Conservation (phyloP, 2,888 invertebrate genomes). For the Parnassius mnemosyne region DNA sequence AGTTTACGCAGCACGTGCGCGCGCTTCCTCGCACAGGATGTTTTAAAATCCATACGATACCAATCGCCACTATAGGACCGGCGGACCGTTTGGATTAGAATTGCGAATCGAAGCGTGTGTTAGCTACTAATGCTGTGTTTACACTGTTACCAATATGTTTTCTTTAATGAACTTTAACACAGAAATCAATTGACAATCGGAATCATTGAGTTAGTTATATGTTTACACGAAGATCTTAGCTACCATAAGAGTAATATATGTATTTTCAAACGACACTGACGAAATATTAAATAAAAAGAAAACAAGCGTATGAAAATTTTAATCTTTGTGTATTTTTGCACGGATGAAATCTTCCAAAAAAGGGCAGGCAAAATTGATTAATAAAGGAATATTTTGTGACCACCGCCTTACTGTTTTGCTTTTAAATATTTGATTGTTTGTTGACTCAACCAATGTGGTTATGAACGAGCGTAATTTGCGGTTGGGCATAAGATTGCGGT, state of each 20-base stretch:
- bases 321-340: too few species aligned
- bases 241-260: too few species aligned
- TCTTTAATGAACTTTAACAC: constrained; percentile 2
- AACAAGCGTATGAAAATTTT: too few species aligned
- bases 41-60: constrained; percentile 67
- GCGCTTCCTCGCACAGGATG: constrained; percentile 73
- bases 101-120: constrained; percentile 23
- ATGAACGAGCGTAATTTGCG: constrained; percentile 21
- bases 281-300: too few species aligned
- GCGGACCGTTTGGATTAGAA: constrained; percentile 16
- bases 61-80: constrained; percentile 33
- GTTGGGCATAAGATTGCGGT: constrained; percentile 21
- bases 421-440: constrained; percentile 27
- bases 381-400: constrained; percentile 10
- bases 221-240: too few species aligned
- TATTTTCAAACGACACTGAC: too few species aligned
- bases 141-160: constrained; percentile 16
- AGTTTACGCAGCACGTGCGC: constrained; percentile 74
- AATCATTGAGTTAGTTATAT: too few species aligned
- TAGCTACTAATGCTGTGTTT: constrained; percentile 21
- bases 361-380: constrained; percentile 16
- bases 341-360: constrained; percentile 11
- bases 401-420: constrained; percentile 9
- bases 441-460: constrained; percentile 33
- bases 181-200: too few species aligned